Base-by-base conservation (phyloP, 1,140 invertebrate genomes). In the Drosophila arizonae region DNA sequence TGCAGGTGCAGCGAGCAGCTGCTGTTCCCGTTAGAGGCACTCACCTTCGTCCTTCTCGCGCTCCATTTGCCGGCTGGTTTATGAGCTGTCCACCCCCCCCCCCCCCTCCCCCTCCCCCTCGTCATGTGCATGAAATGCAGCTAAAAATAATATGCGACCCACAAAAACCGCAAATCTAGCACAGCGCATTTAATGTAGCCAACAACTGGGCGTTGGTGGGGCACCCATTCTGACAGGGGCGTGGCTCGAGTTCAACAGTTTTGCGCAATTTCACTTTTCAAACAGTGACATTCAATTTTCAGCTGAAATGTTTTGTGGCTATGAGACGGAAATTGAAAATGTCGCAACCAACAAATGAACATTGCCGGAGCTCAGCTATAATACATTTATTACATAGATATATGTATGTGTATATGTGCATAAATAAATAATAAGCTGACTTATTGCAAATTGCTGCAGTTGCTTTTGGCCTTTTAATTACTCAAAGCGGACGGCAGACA, bases 281-380 rank as follows among this genome's bases (percentile, higher is more conserved):
- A 69, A 62, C 63, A 74, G 55, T 87, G 82, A 87, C 82, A 87
- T 88, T 87, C 84, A 88, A 87, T 87, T 87, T 88, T 77, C 61
- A 76, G 51, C 51, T 63, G 67, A 82, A 82, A 82, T 73, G 66
- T 65, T 76, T 78, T 76, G 80, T 71, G 80, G 80, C 79, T 81
- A 62, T 64, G 72, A 70, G 50, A 58, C 79, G 80, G 79, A 87
- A 87, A 87, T 87, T 87, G 82, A 87, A 87, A 87, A 88, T 79
- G 84, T 79, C 81, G n/a, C 60, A 56, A 61, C 41, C 65, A 33
- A 74, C n/a, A 48, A 68, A 63, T 50, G n/a, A 13, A 13, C 24
- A 51, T 17, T 36, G 45, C 5, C 52, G n/a, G 3, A 45, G 15
- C 13, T 17, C 17, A 21, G 43, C 15, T 10, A 24, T 48, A 48